A percentile compares a stretch with the other conserved stretches of the same genome.
phyloP scores from a whole-genome alignment of 1,140 invertebrate species.

The Asobara japonica region DNA sequence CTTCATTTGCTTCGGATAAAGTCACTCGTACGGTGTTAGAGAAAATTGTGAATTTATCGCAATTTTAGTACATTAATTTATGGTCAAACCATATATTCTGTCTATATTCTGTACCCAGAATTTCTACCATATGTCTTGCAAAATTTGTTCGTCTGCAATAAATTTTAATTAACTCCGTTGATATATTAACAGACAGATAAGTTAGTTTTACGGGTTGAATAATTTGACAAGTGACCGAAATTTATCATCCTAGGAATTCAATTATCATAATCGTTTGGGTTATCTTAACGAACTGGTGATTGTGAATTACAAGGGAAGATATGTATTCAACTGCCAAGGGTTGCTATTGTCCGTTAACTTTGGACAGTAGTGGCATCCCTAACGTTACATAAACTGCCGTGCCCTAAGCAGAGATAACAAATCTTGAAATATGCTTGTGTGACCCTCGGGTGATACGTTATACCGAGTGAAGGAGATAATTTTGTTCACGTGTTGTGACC shows the following conservation, averaged over 20 bases:
- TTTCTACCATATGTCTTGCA: no score
- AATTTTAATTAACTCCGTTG: background rate
- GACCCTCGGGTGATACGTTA: background rate
- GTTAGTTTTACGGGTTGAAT: background rate
- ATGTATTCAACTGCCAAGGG: background rate
- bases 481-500: background rate
- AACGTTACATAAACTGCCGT: background rate
- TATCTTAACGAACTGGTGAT: constrained; percentile 12
- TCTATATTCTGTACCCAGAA: no score
- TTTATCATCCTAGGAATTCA: background rate
- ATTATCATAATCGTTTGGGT: background rate
- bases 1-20: no score
- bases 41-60: no score
- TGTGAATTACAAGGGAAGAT: background rate
- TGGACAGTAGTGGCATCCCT: background rate
- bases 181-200: background rate
- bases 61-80: no score
- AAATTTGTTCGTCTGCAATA: no score
- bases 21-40: no score
- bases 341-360: background rate
- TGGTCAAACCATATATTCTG: no score
- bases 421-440: constrained; percentile 48
- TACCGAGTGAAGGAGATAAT: background rate
- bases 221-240: background rate
- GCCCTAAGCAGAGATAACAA: constrained; percentile 40